Base-by-base conservation (phyloP, 2,797 vertebrate species). In the Bovichtus diacanthus region DNA sequence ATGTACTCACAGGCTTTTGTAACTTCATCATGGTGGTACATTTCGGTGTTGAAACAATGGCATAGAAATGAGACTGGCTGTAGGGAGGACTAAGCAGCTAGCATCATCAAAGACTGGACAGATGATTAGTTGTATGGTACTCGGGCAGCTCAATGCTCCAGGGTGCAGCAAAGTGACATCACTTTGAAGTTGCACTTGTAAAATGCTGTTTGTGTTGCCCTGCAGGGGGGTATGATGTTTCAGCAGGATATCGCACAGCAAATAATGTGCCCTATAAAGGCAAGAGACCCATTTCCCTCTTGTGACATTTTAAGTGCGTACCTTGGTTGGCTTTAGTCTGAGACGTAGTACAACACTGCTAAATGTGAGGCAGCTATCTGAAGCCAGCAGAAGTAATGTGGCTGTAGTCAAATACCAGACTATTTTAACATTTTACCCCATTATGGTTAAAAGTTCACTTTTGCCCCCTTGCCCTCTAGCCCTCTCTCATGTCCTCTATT, bases 161-260 rank as follows among this genome's bases (percentile, higher is more conserved):
- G 62, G 72, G 31, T 53, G 65, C 65, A 59, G 73, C 76, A 51
- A 34, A 74, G 49, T 47, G 34, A 74, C 66, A 69, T 61, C 63
- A 39, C 72, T 83, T 76, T 77, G 72, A 81, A 76, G 74, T 38
- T 21, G 12, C 2, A 3, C 64, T 81, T 70, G 1, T 78, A 29
- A 81, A 78, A 69, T 13, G 21, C 27, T 11, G 53, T 31, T 54
- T 49, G 43, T 51, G 58, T 31, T 55, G 23, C 39, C 61, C 55
- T 71, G 21, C 12, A 10, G 70, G 59, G 66, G 34, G 58, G 39
- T 19, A 31, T 39, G 25, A 60, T 6, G 55, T 60, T 29, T 84
- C 56, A 18, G 47, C 73, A 71, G 76, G 66, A 78, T 54, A 64
- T 49, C 61, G 27, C 61, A 11, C 27, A 43, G 54, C 75, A 59